Conservation (phyloP, 2,113 vertebrate species). For the Eira barbara region DNA sequence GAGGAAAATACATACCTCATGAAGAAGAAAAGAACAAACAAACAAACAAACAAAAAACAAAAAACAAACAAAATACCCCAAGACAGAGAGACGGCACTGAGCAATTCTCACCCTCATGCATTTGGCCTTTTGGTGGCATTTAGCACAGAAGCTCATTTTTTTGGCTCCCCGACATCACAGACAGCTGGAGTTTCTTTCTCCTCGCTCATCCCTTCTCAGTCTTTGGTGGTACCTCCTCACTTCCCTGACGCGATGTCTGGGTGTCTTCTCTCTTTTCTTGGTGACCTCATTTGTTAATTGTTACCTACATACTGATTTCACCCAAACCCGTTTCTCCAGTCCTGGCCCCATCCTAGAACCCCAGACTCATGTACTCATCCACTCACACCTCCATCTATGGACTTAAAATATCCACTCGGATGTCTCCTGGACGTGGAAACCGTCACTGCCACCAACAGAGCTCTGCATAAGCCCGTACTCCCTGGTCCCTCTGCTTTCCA, state of each 20-base stretch:
- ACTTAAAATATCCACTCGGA: neutral
- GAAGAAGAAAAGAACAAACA: neutral
- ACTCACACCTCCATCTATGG: neutral
- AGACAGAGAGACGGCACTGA: accelerated
- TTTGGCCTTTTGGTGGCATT: accelerated
- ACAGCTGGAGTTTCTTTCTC: too few relatives aligned
- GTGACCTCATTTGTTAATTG: neutral
- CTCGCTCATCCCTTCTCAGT: too few relatives aligned
- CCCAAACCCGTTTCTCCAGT: neutral
- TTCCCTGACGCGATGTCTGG: neutral
- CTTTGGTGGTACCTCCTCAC: neutral
- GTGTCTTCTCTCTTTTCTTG: neutral
- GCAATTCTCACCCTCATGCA: accelerated
- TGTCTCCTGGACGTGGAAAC: neutral
- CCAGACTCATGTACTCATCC: neutral
- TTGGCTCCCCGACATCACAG: too few relatives aligned
- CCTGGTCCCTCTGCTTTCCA: accelerated
- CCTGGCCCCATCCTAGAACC: neutral
- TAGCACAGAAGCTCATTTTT: accelerated
- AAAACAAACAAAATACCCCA: too few relatives aligned
- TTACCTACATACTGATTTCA: neutral
- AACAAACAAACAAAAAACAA: too few relatives aligned
- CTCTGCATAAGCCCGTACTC: neutral
- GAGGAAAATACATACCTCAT: neutral
- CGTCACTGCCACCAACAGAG: accelerated